Percentiles rank a stretch among this genome's conserved stretches.
Evolutionary conservation across 2,113 vertebrate species (phyloP).

Genomic region (Podiceps cristatus): DNA sequence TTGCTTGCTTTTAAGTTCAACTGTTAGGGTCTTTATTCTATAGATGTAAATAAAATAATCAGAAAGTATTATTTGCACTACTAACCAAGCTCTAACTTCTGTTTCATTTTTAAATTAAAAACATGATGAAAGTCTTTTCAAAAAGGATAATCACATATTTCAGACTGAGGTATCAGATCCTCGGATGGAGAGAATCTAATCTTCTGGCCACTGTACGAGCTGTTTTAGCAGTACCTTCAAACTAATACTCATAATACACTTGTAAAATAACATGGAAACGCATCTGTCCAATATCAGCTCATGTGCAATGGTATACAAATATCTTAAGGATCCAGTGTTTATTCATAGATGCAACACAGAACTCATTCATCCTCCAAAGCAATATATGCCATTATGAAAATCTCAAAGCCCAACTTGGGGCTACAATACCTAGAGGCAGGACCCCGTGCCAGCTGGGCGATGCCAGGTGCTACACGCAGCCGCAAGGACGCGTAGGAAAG

Average conservation of each 20-base stretch:
- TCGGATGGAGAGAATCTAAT: background rate
- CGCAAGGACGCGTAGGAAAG: background rate
- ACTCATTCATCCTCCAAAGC: background rate
- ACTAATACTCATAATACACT: background rate
- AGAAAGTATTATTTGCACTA: background rate
- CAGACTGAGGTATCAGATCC: background rate
- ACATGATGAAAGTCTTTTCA: background rate
- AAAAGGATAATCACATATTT: background rate
- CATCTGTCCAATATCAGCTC: background rate
- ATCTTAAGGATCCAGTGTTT: background rate
- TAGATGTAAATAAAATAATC: background rate
- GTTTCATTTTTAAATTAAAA: background rate
- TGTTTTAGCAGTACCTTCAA: background rate
- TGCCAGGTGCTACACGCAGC: too few relatives aligned
- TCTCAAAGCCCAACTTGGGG: background rate
- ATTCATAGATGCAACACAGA: background rate
- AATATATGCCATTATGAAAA: background rate
- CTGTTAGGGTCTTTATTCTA: conserved; percentile 71
- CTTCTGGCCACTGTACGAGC: background rate
- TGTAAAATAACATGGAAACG: background rate
- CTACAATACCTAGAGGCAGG: too few relatives aligned
- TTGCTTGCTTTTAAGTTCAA: conserved; percentile 77
- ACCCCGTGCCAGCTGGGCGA: background rate
- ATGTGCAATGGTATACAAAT: background rate
- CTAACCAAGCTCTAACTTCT: background rate